These are phyloP conservation scores for Prionchulus punctatus DNA, from an alignment of 2,888 invertebrate genomes.

Conservation along the genomic window DNA sequence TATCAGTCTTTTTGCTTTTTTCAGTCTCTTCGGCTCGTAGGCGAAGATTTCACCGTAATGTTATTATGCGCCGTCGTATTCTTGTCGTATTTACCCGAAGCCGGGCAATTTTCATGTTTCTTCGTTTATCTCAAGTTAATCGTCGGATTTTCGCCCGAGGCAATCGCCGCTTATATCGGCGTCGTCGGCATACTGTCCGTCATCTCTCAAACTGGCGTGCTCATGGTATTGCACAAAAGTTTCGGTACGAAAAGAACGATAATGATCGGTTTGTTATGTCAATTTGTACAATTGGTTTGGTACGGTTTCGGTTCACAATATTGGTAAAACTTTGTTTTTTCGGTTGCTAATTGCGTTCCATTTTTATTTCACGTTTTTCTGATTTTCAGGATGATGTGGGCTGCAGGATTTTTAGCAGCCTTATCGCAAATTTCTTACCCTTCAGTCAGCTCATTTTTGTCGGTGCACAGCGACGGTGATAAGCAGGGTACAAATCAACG, in stretches of 20 bases:
- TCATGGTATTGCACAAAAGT: conserved; percentile 43
- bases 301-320: conserved; percentile 53
- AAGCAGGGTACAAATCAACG: conserved; percentile 56
- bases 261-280: conserved; percentile 84
- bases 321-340: conserved; percentile 1
- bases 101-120: conserved; percentile 95
- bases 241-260: conserved; percentile 91
- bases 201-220: conserved; percentile 52
- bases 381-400: conserved; percentile 83
- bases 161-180: conserved; percentile 94
- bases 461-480: conserved; percentile 90
- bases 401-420: conserved; percentile 85
- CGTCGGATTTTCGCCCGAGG: conserved; percentile 83
- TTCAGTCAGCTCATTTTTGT: conserved; percentile 93
- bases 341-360: not conserved
- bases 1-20: conserved; percentile 14
- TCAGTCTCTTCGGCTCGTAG: conserved; percentile 66
- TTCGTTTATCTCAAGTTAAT: conserved; percentile 95
- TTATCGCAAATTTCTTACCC: conserved; percentile 94
- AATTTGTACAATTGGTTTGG: conserved; percentile 90
- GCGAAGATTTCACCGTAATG: conserved; percentile 82
- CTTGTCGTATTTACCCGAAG: conserved; percentile 88
- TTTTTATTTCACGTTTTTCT: not conserved
- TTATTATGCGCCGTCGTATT: conserved; percentile 94
- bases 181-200: conserved; percentile 89